Conservation (phyloP, 2,888 invertebrate species). For the Phymatocera aterrima region DNA sequence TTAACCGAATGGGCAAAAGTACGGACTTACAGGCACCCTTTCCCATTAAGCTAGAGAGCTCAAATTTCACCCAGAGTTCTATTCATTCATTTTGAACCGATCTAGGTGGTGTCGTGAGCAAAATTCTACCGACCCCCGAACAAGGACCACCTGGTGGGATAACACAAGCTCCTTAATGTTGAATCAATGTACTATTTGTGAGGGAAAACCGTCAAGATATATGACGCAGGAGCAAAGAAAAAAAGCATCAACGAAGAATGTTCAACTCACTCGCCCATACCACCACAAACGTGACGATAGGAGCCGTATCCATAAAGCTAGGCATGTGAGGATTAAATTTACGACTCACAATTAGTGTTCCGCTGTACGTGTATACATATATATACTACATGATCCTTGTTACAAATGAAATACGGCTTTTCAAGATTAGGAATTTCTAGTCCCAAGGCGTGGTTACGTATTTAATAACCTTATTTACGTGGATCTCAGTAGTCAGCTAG, state of each 20-base stretch:
- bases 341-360: not conserved
- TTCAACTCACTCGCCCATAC: not conserved
- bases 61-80: no score
- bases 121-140: no score
- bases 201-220: no score
- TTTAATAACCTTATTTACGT: conserved; percentile 1
- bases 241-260: not conserved
- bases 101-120: no score
- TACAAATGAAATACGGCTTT: conserved; percentile 27
- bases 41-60: no score
- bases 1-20: no score
- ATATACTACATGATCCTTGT: conserved; percentile 28
- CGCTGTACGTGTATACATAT: not conserved
- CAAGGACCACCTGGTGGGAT: no score
- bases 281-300: not conserved
- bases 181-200: no score
- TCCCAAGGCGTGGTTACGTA: not conserved
- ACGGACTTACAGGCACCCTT: no score
- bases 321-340: not conserved
- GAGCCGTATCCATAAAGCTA: not conserved
- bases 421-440: conserved; percentile 22
- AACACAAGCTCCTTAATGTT: no score
- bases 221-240: not conserved
- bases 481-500: conserved; percentile 1
- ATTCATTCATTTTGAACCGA: no score